Percentiles rank a stretch among this genome's conserved stretches.
phyloP scores from a whole-genome alignment of 2,888 invertebrate genomes.

The Drosophila pegasa region DNA sequence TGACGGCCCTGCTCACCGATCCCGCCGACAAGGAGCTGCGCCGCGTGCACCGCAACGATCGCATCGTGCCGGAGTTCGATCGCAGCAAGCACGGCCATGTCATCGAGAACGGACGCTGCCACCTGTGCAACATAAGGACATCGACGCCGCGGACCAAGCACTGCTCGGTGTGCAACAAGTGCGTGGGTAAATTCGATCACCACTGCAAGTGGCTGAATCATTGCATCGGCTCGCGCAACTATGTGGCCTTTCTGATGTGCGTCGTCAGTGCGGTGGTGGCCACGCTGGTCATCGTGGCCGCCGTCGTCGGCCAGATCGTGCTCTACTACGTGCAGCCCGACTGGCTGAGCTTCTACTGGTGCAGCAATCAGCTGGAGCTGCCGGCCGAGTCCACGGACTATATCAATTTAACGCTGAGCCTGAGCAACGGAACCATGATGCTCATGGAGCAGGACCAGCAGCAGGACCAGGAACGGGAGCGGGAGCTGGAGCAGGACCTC shows the following conservation, averaged over 20 bases:
- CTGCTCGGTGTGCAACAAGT: slow-evolving; percentile 98
- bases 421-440: slow-evolving; percentile 62
- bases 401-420: slow-evolving; percentile 67
- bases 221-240: slow-evolving; percentile 96
- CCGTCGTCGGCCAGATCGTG: slow-evolving; percentile 90
- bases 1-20: slow-evolving; percentile 92
- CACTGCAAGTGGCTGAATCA: slow-evolving; percentile 99
- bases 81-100: slow-evolving; percentile 95
- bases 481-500: slow-evolving; percentile 7
- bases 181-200: slow-evolving; percentile 97
- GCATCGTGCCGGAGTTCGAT: slow-evolving; percentile 93
- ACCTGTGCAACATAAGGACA: slow-evolving; percentile 94
- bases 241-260: slow-evolving; percentile 92
- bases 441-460: slow-evolving; percentile 51
- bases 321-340: slow-evolving; percentile 87
- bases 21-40: slow-evolving; percentile 94
- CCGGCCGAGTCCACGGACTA: slow-evolving; percentile 50
- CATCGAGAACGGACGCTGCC: slow-evolving; percentile 97
- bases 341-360: slow-evolving; percentile 86
- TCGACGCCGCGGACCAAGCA: slow-evolving; percentile 94
- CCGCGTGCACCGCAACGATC: slow-evolving; percentile 86
- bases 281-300: slow-evolving; percentile 88
- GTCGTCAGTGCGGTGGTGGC: slow-evolving; percentile 91
- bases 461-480: slow-evolving; percentile 29
- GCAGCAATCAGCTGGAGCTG: slow-evolving; percentile 24